phyloP scores from a whole-genome alignment of 2,888 invertebrate species.

The Brenthis ino region DNA sequence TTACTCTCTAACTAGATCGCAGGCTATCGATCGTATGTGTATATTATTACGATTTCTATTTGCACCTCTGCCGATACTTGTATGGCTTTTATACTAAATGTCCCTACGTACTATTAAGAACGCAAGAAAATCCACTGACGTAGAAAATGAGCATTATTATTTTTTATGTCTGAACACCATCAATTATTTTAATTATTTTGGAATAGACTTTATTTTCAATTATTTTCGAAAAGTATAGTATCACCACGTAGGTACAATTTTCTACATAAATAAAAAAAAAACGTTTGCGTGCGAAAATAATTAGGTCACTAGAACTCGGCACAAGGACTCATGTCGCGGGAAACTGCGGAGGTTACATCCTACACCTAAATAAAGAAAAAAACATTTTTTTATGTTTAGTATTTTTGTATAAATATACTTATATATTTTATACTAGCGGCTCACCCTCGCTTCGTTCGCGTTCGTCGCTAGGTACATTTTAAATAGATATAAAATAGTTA shows the following conservation, averaged over 20 bases:
- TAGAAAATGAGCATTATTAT: too few relatives aligned
- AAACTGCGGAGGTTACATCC: slow-evolving; percentile 44
- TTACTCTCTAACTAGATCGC: slow-evolving; percentile 36
- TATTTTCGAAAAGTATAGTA: background rate
- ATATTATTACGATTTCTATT: slow-evolving; percentile 4
- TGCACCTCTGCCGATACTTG: background rate
- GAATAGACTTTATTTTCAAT: background rate
- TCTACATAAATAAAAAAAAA: slow-evolving; percentile 28
- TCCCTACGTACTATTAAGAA: too few relatives aligned
- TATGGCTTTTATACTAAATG: too few relatives aligned
- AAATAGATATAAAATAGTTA: too few relatives aligned
- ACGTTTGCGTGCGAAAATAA: slow-evolving; percentile 49
- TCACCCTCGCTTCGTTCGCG: too few relatives aligned
- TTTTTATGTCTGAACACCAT: too few relatives aligned
- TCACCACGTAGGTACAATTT: slow-evolving; percentile 3
- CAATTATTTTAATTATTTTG: background rate
- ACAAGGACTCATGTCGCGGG: slow-evolving; percentile 46
- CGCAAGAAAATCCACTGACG: too few relatives aligned
- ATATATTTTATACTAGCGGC: too few relatives aligned
- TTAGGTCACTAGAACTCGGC: slow-evolving; percentile 63
- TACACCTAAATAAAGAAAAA: slow-evolving; percentile 18
- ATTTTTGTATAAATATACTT: too few relatives aligned
- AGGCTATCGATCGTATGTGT: slow-evolving; percentile 31
- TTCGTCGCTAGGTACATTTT: too few relatives aligned
- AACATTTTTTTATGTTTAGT: too few relatives aligned